These are phyloP conservation scores for Proteles cristata DNA, from an alignment of 2,113 vertebrate genomes.

Conservation along the genomic window DNA sequence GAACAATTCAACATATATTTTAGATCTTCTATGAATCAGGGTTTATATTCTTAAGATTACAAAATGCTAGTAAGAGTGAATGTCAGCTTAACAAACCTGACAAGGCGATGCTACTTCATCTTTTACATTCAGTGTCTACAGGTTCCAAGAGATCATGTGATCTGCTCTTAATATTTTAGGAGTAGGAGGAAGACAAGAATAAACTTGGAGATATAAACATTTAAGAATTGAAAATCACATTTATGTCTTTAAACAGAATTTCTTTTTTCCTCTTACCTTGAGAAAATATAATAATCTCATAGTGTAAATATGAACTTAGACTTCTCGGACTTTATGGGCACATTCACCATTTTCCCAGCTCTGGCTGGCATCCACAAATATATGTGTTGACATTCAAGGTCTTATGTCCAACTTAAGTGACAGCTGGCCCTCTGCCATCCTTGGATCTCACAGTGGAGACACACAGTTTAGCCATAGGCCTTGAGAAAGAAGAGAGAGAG, in stretches of 20 bases:
- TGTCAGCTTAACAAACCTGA: not conserved
- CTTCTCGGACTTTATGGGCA: not conserved
- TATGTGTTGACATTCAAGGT: not conserved
- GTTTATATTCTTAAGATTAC: not conserved
- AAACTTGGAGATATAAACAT: not conserved
- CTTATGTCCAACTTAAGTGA: not conserved
- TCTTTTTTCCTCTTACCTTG: not conserved
- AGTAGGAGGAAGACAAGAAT: not conserved
- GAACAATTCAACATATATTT: constrained; percentile 21
- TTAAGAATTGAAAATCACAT: not conserved
- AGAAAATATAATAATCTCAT: not conserved
- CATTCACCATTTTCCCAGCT: not conserved
- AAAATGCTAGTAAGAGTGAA: not conserved
- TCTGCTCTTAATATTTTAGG: not conserved
- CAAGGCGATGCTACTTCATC: not conserved
- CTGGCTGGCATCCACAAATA: not conserved
- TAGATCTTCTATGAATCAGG: not conserved
- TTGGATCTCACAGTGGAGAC: not conserved
- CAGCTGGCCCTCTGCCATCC: not conserved
- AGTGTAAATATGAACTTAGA: not conserved
- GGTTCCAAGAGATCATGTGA: not conserved
- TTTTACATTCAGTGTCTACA: not conserved
- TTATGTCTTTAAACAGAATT: not conserved
- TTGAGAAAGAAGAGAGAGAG: not conserved
- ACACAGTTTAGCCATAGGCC: not conserved